A percentile compares a stretch with the other conserved stretches of the same genome.
phyloP scores from a whole-genome alignment of 2,888 invertebrate genomes.

The Acronicta leporina region DNA sequence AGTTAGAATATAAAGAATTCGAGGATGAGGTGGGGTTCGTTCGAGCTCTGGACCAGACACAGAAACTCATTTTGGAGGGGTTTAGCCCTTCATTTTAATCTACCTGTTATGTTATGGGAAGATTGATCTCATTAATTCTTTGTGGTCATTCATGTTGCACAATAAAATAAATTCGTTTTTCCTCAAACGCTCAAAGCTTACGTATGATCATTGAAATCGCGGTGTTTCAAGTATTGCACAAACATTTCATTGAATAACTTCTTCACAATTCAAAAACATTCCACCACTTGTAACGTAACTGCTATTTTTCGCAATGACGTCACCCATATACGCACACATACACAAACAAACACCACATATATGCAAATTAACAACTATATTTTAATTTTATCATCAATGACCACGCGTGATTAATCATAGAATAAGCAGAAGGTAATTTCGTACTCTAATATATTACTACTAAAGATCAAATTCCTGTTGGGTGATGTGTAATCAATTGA shows the following conservation, averaged over 20 bases:
- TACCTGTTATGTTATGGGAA: too few species aligned
- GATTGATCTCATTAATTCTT: too few species aligned
- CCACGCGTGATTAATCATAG: conserved; percentile 17
- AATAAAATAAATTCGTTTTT: background rate
- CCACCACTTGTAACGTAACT: conserved; percentile 1
- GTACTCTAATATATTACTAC: rapidly evolving
- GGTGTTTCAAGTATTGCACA: background rate
- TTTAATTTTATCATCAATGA: conserved; percentile 32
- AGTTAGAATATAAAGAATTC: too few species aligned
- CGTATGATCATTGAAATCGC: background rate
- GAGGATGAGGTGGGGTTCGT: too few species aligned
- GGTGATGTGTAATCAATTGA: conserved; percentile 13
- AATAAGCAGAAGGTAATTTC: background rate
- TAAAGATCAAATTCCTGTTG: conserved; percentile 9
- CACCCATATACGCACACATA: conserved; percentile 3
- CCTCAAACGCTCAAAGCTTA: background rate
- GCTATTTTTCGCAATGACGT: conserved; percentile 20
- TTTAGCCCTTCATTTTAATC: too few species aligned
- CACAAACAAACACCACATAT: background rate
- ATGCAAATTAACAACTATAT: conserved; percentile 15
- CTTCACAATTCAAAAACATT: conserved; percentile 10
- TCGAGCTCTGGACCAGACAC: too few species aligned
- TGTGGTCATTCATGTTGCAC: background rate
- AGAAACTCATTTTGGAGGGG: too few species aligned
- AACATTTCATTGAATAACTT: conserved; percentile 29